These are phyloP conservation scores for Amazona guildingii DNA, from an alignment of 2,113 vertebrate genomes.

Conservation along the genomic window DNA sequence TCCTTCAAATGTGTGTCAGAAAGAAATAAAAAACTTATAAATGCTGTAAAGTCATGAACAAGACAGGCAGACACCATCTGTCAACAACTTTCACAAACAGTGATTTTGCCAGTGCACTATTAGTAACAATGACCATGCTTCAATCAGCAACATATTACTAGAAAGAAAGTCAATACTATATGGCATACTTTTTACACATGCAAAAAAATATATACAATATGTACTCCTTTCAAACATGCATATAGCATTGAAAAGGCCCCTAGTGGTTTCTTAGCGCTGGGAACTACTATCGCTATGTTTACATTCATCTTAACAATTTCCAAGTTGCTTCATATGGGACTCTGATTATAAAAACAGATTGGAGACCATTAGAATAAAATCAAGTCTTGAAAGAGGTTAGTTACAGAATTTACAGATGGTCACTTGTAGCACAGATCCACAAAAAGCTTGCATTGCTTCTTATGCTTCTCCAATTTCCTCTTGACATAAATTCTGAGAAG, in stretches of 20 bases:
- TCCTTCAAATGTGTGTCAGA: neutral
- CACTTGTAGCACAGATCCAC: slow-evolving; percentile 80
- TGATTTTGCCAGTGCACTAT: neutral
- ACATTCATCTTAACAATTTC: neutral
- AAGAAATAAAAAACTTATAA: neutral
- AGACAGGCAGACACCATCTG: neutral
- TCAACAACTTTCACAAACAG: neutral
- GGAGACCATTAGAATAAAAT: neutral
- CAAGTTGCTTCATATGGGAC: neutral
- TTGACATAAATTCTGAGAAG: slow-evolving; percentile 64
- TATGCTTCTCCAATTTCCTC: slow-evolving; percentile 74
- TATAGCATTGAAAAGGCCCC: neutral
- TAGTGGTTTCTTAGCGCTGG: neutral
- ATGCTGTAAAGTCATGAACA: neutral
- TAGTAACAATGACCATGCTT: neutral
- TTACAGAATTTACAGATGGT: neutral
- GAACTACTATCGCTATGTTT: neutral
- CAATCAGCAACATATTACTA: neutral
- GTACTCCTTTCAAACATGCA: neutral
- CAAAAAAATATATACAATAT: neutral
- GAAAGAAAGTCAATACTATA: neutral
- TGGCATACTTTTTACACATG: neutral
- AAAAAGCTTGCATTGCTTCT: slow-evolving; percentile 73
- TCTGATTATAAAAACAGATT: neutral
- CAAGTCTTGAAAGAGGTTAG: neutral